Percentiles rank a stretch among this genome's conserved stretches.
These are phyloP conservation scores for Synaphobranchus kaupii DNA, from an alignment of 2,797 vertebrate species.

Conservation along the genomic window DNA sequence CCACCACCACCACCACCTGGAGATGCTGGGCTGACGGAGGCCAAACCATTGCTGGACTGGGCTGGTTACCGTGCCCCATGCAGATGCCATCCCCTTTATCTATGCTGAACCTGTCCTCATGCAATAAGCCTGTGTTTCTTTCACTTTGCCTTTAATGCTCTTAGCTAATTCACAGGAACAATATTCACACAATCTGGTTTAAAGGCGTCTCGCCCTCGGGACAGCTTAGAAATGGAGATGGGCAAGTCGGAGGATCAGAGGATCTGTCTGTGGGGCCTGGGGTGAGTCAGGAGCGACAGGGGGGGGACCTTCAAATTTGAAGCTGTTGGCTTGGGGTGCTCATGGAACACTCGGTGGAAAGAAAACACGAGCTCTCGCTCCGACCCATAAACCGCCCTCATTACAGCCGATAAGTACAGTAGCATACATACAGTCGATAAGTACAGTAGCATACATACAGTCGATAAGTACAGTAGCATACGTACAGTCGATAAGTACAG, in stretches of 20 bases:
- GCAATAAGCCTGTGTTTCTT: background rate
- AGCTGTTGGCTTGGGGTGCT: background rate
- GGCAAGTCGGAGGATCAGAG: background rate
- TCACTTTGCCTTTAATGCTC: background rate
- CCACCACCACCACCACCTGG: background rate
- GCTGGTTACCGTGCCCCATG: background rate
- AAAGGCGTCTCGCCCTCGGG: background rate
- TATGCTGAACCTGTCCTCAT: background rate
- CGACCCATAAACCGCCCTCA: background rate
- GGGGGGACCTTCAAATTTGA: background rate
- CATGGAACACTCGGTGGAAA: background rate
- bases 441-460: background rate
- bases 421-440: background rate
- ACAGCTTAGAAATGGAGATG: background rate
- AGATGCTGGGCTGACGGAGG: background rate
- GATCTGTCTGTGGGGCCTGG: background rate
- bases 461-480: background rate
- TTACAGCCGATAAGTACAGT: background rate
- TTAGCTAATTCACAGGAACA: background rate
- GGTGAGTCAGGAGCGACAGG: background rate
- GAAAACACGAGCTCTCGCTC: too few relatives aligned
- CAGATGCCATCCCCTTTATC: background rate
- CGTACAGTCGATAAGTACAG: background rate
- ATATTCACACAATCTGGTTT: background rate
- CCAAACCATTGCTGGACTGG: background rate